Conservation (phyloP, 2,797 vertebrate genomes). For the Enteromius mattozi region DNA sequence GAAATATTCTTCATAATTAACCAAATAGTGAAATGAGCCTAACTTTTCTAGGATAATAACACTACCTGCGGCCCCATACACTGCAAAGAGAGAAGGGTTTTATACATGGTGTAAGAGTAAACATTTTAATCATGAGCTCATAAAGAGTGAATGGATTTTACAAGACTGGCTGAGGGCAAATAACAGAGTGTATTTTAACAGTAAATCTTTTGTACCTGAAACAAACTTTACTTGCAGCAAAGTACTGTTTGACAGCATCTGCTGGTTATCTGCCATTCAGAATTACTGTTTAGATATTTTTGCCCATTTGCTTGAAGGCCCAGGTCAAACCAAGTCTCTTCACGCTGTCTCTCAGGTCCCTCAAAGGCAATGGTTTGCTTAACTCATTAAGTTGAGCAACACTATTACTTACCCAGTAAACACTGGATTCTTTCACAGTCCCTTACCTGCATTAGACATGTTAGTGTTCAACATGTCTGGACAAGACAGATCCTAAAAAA, state of each 20-base stretch:
- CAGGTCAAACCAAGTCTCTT: background rate
- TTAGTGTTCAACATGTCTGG: constrained; percentile 64
- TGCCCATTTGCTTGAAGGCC: background rate
- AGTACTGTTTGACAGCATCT: background rate
- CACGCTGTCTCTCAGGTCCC: background rate
- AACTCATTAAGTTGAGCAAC: background rate
- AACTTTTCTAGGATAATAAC: background rate
- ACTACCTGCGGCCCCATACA: background rate
- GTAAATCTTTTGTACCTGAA: background rate
- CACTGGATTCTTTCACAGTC: constrained; percentile 46
- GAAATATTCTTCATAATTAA: background rate
- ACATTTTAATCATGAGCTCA: background rate
- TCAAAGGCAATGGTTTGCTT: background rate
- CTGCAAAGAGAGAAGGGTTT: background rate
- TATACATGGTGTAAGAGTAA: background rate
- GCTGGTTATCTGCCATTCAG: background rate
- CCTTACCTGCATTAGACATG: constrained; percentile 15
- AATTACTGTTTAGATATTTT: background rate
- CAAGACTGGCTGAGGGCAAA: background rate
- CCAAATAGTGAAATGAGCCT: background rate
- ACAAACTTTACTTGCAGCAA: background rate
- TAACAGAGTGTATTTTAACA: background rate
- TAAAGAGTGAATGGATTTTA: constrained; percentile 3
- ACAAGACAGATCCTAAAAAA: constrained; percentile 47
- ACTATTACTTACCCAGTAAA: background rate